Base-by-base conservation (phyloP, 2,888 invertebrate species). In the Agrotis ipsilon region DNA sequence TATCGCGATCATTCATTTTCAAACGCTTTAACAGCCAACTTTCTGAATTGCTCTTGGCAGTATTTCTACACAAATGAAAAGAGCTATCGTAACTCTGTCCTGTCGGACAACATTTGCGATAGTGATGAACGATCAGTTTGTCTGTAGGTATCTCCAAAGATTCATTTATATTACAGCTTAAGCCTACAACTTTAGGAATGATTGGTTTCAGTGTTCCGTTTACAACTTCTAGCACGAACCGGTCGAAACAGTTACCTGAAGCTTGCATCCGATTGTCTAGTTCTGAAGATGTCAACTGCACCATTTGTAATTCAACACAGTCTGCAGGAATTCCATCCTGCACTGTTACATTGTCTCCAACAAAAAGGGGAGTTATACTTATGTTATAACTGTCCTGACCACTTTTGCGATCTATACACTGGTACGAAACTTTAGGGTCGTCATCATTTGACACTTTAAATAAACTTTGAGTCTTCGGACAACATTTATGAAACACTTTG, bases 51-150 rank as follows among this genome's bases (percentile, higher is more conserved):
- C 83, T 78, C n/a, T 68, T 54, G 16, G 78, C 73, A 69, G 80
- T 82, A 13, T 84, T 72, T 82, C 89, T 91, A 81, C 96, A 96
- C 39, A 87, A 78, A 82, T 95, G 96, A 72, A 87, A 87, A 18
- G 85, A 74, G 16, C 85, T 79, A 75, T 96, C 95, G 75, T 94
- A 96, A 57, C 85, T 89, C 78, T 94, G 89, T 24, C 93, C 93
- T 61, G 78, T 87, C 14, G 90, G 91, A 84, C 96, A 96, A 86
- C 96, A 96, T 86, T 96, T 96, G 21, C 91, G 87, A 45, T 96
- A 84, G 65, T 91, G 89, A 69, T 90, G 83, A 64, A 95, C 85
- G 49, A 84, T 82, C 46, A 92, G 66, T 54, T 80, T 83, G 45
- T 84, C 79, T 74, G 84, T 75, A 19, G 85, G 62, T 51, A 63